phyloP scores from a whole-genome alignment of 1,140 invertebrate species.

The Drosophila neocordata region DNA sequence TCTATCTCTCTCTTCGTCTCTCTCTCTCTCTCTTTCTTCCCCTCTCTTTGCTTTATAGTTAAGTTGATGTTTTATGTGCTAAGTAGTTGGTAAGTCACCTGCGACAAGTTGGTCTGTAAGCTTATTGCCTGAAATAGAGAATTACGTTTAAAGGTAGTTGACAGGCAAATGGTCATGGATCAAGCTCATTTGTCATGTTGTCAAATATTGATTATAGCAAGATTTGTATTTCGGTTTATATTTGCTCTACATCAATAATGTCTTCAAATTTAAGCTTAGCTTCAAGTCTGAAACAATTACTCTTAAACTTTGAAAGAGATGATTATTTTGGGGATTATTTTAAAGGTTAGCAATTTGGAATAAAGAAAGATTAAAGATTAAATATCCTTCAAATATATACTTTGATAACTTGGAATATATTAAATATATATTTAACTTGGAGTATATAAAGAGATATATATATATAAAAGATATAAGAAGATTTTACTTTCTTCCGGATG shows the following conservation, averaged over 20 bases:
- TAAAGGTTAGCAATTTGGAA: too few species aligned
- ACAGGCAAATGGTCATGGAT: not conserved
- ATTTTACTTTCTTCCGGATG: too few species aligned
- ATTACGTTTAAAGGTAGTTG: not conserved
- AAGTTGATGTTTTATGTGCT: conserved; percentile 59
- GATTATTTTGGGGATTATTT: too few species aligned
- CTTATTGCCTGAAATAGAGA: conserved; percentile 32
- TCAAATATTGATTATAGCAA: not conserved
- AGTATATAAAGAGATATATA: too few species aligned
- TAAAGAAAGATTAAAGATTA: too few species aligned
- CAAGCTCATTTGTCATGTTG: not conserved
- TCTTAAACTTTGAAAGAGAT: too few species aligned
- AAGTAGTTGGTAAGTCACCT: conserved; percentile 66
- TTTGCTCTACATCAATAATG: too few species aligned
- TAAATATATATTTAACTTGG: too few species aligned
- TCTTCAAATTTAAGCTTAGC: not conserved
- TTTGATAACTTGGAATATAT: too few species aligned
- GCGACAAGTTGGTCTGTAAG: conserved; percentile 59
- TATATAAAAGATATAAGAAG: too few species aligned
- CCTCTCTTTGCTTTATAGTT: conserved; percentile 33
- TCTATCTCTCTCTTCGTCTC: not conserved
- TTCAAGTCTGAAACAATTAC: not conserved
- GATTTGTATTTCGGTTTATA: not conserved
- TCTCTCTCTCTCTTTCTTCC: not conserved
- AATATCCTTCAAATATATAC: too few species aligned